Evolutionary conservation across 2,888 invertebrate species (phyloP).

Genomic region (Lasioglossum lativentre): DNA sequence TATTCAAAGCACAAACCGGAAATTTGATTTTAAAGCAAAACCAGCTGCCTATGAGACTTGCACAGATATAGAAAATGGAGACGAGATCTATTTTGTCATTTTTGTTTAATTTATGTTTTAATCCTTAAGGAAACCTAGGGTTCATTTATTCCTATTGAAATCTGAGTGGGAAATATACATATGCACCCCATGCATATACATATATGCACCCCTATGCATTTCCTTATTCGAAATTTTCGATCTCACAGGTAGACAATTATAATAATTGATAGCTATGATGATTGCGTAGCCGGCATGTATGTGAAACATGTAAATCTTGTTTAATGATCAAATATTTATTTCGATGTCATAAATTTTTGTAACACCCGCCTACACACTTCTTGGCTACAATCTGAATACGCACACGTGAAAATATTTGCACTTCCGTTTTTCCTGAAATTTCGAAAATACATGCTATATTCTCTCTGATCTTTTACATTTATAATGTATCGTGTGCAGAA

Average conservation of each 20-base stretch:
- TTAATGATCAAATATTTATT: conserved; percentile 7
- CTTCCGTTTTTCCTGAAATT: neutral
- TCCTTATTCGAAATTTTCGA: neutral
- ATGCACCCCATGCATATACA: too few species aligned
- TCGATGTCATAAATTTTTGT: neutral
- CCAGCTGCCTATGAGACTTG: neutral
- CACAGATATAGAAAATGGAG: neutral
- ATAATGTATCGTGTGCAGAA: neutral
- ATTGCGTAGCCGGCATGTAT: neutral
- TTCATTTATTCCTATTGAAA: neutral
- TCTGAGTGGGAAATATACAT: neutral
- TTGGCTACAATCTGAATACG: neutral
- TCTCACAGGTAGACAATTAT: neutral
- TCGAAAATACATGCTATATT: neutral
- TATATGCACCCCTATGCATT: too few species aligned
- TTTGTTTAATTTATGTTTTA: too few species aligned
- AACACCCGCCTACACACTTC: neutral
- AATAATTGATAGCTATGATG: neutral
- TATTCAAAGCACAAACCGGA: neutral
- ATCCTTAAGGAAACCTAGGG: neutral
- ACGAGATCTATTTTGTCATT: neutral
- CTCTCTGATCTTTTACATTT: neutral
- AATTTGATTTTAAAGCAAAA: neutral
- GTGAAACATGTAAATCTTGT: neutral
- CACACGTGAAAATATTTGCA: neutral